These are phyloP conservation scores for Percopsis transmontana DNA, from an alignment of 2,113 vertebrate species.

Conservation along the genomic window DNA sequence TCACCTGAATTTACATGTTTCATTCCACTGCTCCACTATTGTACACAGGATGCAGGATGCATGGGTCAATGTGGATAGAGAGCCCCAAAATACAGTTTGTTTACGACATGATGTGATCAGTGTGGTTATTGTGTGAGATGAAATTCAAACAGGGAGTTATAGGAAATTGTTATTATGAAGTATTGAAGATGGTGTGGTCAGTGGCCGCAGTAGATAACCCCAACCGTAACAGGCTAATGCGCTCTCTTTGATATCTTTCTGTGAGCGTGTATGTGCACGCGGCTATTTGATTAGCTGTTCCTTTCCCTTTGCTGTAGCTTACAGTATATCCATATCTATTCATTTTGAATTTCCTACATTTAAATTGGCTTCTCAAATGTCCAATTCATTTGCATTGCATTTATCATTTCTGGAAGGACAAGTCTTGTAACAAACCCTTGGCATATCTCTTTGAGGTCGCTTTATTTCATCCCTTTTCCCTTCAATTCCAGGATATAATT, in stretches of 20 bases:
- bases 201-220: conserved; percentile 38
- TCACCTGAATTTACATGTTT: no score
- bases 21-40: conserved; percentile 7
- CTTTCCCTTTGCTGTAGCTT: conserved; percentile 9
- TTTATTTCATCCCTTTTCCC: not conserved
- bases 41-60: conserved; percentile 26
- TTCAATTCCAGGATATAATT: not conserved
- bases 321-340: not conserved
- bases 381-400: not conserved
- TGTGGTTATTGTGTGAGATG: conserved; percentile 1
- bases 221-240: no score
- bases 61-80: conserved; percentile 14
- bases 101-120: not conserved
- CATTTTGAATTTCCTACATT: not conserved
- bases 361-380: not conserved
- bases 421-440: no score
- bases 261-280: conserved; percentile 5
- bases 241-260: conserved; percentile 46
- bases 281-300: not conserved
- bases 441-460: not conserved
- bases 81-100: conserved; percentile 10
- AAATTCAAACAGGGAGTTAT: conserved; percentile 6
- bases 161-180: conserved; percentile 11
- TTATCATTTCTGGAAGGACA: not conserved
- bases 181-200: conserved; percentile 23